Percentiles rank a stretch among this genome's conserved stretches.
Conservation (phyloP, 2,888 invertebrate species). For the Caenorhabditis japonica region DNA sequence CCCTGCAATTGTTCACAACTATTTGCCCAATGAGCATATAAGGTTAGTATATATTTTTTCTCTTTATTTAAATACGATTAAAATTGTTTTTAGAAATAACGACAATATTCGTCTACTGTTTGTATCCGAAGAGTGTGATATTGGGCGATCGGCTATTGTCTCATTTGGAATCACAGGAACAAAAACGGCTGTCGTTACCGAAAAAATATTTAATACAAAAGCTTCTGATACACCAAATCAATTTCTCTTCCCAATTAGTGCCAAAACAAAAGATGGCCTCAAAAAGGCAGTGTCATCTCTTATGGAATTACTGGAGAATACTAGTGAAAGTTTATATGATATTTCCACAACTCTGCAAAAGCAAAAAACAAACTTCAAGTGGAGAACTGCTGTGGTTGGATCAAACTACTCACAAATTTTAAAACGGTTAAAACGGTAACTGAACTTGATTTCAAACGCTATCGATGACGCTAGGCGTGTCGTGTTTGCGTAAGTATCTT, state of each 20-base stretch:
- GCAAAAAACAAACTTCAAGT: conserved; percentile 52
- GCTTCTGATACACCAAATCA: background rate
- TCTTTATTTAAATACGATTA: background rate
- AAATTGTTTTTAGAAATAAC: conserved; percentile 25
- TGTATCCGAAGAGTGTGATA: conserved; percentile 50
- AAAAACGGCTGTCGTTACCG: conserved; percentile 48
- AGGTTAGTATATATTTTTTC: conserved; percentile 12
- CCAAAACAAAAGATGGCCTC: conserved; percentile 52
- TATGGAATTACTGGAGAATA: conserved; percentile 47
- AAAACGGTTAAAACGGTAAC: conserved; percentile 23
- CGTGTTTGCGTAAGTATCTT: too few relatives aligned
- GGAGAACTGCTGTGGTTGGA: conserved; percentile 50
- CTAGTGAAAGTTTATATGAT: conserved; percentile 40
- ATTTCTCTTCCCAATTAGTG: conserved; percentile 53
- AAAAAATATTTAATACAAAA: background rate
- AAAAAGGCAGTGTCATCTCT: conserved; percentile 22
- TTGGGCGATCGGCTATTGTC: conserved; percentile 48
- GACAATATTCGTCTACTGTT: conserved; percentile 54
- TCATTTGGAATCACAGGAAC: conserved; percentile 64
- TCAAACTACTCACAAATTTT: conserved; percentile 42
- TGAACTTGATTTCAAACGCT: background rate
- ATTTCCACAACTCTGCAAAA: conserved; percentile 55
- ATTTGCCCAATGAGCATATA: conserved; percentile 55
- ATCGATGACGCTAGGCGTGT: too few relatives aligned
- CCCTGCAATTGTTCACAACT: conserved; percentile 54